phyloP scores from a whole-genome alignment of 1,140 invertebrate species.

The Cydia pomonella region DNA sequence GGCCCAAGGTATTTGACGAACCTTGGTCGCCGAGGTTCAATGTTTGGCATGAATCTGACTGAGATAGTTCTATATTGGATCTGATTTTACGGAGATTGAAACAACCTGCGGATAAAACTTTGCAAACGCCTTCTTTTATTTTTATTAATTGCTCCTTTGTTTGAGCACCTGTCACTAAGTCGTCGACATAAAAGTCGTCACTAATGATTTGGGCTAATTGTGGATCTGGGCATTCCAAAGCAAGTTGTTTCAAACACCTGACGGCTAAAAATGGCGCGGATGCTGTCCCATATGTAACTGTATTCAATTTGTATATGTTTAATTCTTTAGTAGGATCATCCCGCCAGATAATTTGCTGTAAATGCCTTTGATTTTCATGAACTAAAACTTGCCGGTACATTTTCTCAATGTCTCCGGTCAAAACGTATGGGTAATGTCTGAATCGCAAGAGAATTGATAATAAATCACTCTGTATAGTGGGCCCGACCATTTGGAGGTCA shows the following conservation, averaged over 20 bases:
- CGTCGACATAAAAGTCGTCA: conserved; percentile 74
- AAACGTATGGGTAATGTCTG: conserved; percentile 10
- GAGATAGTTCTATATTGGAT: conserved; percentile 8
- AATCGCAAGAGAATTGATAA: conserved; percentile 45
- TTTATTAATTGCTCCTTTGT: conserved; percentile 17
- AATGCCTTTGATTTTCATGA: conserved; percentile 43
- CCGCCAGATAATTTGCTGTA: conserved; percentile 61
- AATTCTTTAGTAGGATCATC: conserved; percentile 33
- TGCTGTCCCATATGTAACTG: conserved; percentile 36
- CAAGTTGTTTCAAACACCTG: conserved; percentile 20
- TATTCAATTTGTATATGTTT: too few relatives aligned
- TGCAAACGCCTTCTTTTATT: conserved; percentile 11
- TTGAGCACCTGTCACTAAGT: conserved; percentile 45
- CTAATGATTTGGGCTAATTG: conserved; percentile 40
- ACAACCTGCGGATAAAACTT: conserved; percentile 13
- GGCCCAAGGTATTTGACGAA: conserved; percentile 16
- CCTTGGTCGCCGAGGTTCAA: conserved; percentile 20
- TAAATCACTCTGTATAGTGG: conserved; percentile 59
- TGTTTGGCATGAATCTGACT: conserved; percentile 17
- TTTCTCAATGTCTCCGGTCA: conserved; percentile 55
- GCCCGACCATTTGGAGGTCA: conserved; percentile 50
- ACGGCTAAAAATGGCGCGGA: conserved; percentile 28
- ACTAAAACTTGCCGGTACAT: conserved; percentile 66
- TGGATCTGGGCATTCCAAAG: conserved; percentile 20
- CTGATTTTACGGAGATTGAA: conserved; percentile 30